Percentiles rank a stretch among this genome's conserved stretches.
These are phyloP conservation scores for Corythaeola cristata DNA, from an alignment of 2,113 vertebrate species.

Conservation along the genomic window DNA sequence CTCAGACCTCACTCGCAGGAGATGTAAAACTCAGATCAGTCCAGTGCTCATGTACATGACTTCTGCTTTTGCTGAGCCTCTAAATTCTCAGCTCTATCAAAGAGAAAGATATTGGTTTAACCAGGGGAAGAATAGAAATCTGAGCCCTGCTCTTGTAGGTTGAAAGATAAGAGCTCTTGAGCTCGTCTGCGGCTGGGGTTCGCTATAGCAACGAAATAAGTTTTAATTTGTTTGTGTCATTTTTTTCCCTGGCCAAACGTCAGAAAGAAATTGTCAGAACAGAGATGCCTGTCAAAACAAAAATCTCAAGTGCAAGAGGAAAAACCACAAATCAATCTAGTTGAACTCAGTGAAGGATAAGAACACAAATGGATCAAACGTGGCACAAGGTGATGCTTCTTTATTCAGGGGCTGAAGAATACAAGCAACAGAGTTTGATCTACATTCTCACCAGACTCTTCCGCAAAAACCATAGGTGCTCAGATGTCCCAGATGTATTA, in stretches of 20 bases:
- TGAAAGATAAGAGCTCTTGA: neutral
- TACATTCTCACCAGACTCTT: neutral
- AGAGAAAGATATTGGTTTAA: neutral
- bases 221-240: slow-evolving; percentile 4
- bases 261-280: slow-evolving; percentile 31
- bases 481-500: neutral
- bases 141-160: neutral
- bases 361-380: slow-evolving; percentile 10
- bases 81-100: neutral
- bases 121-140: neutral
- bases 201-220: neutral
- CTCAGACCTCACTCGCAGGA: neutral
- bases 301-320: neutral
- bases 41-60: neutral
- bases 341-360: neutral
- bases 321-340: slow-evolving; percentile 18
- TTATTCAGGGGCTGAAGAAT: neutral
- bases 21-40: neutral
- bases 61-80: neutral
- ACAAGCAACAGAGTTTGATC: neutral
- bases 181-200: neutral
- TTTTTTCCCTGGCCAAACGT: slow-evolving; percentile 6
- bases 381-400: neutral
- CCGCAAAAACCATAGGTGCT: neutral
- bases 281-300: neutral